Percentiles rank a stretch among this genome's conserved stretches.
Conservation (phyloP, 2,888 invertebrate species). For the Lysandra bellargus region DNA sequence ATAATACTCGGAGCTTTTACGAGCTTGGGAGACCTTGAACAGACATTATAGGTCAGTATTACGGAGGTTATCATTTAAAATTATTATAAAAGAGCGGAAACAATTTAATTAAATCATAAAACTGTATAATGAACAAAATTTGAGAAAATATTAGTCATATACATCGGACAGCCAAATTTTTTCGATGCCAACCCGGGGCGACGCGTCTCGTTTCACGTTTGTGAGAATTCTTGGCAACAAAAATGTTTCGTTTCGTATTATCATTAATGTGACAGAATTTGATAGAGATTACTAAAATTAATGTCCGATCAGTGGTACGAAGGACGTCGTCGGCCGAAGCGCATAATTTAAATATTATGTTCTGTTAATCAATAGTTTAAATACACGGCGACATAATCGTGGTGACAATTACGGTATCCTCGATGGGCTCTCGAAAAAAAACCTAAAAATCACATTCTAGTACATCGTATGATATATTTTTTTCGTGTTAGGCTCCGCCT, state of each 20-base stretch:
- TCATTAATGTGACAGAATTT: background rate
- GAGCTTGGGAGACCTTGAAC: background rate
- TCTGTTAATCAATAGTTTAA: background rate
- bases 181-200: conserved; percentile 12
- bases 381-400: too few species aligned
- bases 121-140: background rate
- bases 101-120: conserved; percentile 11
- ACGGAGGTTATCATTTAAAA: background rate
- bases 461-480: background rate
- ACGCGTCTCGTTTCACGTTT: conserved; percentile 13
- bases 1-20: background rate
- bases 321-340: background rate
- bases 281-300: background rate
- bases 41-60: conserved; percentile 9
- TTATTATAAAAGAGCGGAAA: background rate
- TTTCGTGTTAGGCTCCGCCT: too few species aligned
- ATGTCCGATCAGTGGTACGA: background rate
- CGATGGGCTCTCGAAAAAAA: too few species aligned
- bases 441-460: background rate
- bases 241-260: conserved; percentile 17
- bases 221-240: conserved; percentile 27
- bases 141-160: conserved; percentile 26
- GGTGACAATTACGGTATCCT: too few species aligned
- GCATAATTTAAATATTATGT: background rate
- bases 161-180: background rate